phyloP scores from a whole-genome alignment of 2,797 vertebrate genomes.

The Hydrophis major region DNA sequence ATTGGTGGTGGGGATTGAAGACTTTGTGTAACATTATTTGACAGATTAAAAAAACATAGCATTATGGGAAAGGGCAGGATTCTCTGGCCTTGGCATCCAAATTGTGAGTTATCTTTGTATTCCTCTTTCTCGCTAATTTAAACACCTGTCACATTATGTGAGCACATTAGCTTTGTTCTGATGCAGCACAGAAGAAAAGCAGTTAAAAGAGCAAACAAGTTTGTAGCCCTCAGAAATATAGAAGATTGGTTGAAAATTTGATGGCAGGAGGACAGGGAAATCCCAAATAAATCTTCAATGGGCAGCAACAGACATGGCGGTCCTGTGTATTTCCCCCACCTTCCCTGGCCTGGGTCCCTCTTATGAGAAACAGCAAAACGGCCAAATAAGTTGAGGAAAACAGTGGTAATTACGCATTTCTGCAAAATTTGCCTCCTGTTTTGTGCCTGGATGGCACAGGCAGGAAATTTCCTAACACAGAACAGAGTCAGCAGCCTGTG shows the following conservation, averaged over 20 bases:
- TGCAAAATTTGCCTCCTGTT: neutral
- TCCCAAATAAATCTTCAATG: neutral
- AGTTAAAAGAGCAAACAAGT: neutral
- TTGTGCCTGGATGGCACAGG: neutral
- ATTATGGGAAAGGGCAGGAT: neutral
- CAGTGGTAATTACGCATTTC: too few relatives aligned
- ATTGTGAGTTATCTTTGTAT: neutral
- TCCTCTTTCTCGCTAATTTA: neutral
- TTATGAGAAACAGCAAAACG: neutral
- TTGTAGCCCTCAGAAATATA: neutral
- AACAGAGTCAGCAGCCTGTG: neutral
- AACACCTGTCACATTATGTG: too few relatives aligned
- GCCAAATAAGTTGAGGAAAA: neutral
- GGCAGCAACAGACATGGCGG: too few relatives aligned
- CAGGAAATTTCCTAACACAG: neutral
- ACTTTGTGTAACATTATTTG: neutral
- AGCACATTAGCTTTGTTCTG: neutral
- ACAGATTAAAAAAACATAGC: neutral
- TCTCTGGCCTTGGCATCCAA: neutral
- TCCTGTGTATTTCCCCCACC: neutral
- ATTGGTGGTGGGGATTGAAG: neutral
- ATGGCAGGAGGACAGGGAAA: neutral
- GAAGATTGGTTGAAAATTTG: neutral
- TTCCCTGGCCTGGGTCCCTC: neutral
- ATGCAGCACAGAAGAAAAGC: too few relatives aligned